Conservation (phyloP, 1,140 invertebrate genomes). For the Pseudomyrmex gracilis region DNA sequence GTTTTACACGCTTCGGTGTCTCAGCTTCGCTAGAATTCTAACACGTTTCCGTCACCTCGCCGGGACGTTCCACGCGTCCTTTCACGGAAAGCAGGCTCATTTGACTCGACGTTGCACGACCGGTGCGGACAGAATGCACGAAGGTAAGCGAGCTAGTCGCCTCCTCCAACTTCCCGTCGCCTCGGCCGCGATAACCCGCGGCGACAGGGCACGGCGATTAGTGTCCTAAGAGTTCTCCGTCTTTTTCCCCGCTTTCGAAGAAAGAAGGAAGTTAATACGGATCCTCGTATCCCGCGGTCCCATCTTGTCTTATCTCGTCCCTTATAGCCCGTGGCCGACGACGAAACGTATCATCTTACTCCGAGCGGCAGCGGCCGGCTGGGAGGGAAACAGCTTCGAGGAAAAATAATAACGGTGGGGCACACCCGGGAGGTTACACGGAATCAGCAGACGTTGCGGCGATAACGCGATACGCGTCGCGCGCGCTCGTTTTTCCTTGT, state of each 20-base stretch:
- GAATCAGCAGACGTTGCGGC: conserved; percentile 65
- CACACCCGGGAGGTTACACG: conserved; percentile 53
- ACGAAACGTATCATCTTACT: conserved; percentile 72
- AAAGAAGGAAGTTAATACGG: conserved; percentile 66
- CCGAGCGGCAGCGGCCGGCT: conserved; percentile 31
- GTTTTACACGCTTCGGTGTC: too few species aligned
- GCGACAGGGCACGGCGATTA: conserved; percentile 69
- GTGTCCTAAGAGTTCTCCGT: conserved; percentile 36
- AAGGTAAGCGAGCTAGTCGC: neutral
- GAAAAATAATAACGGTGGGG: conserved; percentile 71
- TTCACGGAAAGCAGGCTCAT: conserved; percentile 47
- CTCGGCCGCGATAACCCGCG: conserved; percentile 55
- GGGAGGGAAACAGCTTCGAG: conserved; percentile 28
- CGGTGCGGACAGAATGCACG: conserved; percentile 29
- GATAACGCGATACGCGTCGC: conserved; percentile 54
- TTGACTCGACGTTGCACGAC: conserved; percentile 46
- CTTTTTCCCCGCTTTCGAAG: conserved; percentile 38
- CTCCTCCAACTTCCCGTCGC: neutral
- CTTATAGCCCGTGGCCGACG: conserved; percentile 67
- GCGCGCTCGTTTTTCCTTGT: neutral
- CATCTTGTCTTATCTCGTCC: conserved; percentile 72
- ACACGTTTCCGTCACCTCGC: conserved; percentile 10
- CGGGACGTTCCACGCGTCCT: conserved; percentile 13
- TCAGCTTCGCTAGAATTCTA: neutral
- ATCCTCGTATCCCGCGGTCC: conserved; percentile 61